Evolutionary conservation across 2,797 vertebrate genomes (phyloP).

Genomic region (Manis javanica): DNA sequence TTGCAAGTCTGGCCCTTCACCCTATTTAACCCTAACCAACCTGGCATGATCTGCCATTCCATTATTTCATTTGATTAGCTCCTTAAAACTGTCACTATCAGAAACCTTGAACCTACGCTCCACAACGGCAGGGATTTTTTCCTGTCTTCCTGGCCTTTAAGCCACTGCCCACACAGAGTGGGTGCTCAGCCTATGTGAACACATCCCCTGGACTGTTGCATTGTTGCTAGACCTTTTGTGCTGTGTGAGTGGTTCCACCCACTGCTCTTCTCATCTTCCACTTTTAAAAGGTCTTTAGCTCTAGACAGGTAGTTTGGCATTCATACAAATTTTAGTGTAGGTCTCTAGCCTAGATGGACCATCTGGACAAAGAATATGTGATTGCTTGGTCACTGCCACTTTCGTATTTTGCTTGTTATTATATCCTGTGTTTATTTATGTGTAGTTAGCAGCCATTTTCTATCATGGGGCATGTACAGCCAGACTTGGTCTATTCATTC

Average conservation of each 20-base stretch:
- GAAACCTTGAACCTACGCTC: neutral
- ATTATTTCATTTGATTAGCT: neutral
- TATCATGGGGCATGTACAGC: neutral
- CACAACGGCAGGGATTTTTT: fast-evolving
- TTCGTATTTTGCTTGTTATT: neutral
- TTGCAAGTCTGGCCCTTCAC: neutral
- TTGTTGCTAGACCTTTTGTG: fast-evolving
- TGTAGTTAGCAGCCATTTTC: neutral
- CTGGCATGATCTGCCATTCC: neutral
- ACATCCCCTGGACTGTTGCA: fast-evolving
- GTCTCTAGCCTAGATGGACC: neutral
- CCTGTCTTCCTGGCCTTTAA: neutral
- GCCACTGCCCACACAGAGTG: fast-evolving
- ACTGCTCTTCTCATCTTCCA: neutral
- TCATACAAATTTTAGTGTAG: neutral
- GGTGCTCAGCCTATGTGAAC: fast-evolving
- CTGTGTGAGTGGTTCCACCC: neutral
- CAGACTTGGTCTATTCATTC: neutral
- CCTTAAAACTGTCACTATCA: neutral
- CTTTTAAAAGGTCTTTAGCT: neutral
- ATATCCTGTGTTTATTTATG: neutral
- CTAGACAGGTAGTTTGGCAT: neutral
- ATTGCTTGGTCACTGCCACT: neutral
- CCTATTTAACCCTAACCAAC: neutral
- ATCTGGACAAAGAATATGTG: neutral